phyloP scores from a whole-genome alignment of 2,888 invertebrate genomes.

The Drosophila macrothrix region DNA sequence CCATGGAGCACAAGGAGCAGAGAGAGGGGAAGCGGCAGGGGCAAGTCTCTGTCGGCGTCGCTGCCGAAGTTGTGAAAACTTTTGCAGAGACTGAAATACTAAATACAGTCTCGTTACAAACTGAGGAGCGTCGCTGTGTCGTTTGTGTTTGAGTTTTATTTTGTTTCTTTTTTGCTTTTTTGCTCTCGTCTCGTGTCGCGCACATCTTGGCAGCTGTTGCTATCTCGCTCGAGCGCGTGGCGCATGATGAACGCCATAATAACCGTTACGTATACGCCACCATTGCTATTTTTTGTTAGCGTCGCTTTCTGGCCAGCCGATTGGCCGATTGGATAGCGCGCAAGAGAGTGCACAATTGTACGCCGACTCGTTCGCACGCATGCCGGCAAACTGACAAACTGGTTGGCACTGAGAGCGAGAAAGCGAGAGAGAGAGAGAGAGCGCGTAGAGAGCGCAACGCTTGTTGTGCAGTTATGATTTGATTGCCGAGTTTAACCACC shows the following conservation, averaged over 20 bases:
- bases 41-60: conserved; percentile 43
- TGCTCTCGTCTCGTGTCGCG: conserved; percentile 22
- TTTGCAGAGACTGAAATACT: conserved; percentile 78
- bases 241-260: conserved; percentile 85
- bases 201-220: conserved; percentile 36
- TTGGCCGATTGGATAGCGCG: conserved; percentile 78
- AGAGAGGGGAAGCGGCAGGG: conserved; percentile 1
- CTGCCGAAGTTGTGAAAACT: conserved; percentile 71
- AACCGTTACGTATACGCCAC: conserved; percentile 84
- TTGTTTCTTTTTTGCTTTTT: conserved; percentile 18
- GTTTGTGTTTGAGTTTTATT: conserved; percentile 44
- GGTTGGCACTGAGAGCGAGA: conserved; percentile 39
- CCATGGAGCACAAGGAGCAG: not conserved
- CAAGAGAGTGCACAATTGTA: conserved; percentile 38
- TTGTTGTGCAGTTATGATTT: conserved; percentile 78
- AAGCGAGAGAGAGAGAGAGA: conserved; percentile 18
- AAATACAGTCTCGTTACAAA: conserved; percentile 84
- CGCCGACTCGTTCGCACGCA: conserved; percentile 32
- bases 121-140: conserved; percentile 69
- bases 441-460: conserved; percentile 41
- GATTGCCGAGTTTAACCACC: conserved; percentile 82
- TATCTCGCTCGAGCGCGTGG: conserved; percentile 57
- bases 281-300: conserved; percentile 82
- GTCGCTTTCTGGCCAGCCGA: conserved; percentile 59
- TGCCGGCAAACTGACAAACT: conserved; percentile 36